A percentile compares a stretch with the other conserved stretches of the same genome.
Evolutionary conservation across 2,797 vertebrate species (phyloP).

Genomic region (Alauda arvensis): DNA sequence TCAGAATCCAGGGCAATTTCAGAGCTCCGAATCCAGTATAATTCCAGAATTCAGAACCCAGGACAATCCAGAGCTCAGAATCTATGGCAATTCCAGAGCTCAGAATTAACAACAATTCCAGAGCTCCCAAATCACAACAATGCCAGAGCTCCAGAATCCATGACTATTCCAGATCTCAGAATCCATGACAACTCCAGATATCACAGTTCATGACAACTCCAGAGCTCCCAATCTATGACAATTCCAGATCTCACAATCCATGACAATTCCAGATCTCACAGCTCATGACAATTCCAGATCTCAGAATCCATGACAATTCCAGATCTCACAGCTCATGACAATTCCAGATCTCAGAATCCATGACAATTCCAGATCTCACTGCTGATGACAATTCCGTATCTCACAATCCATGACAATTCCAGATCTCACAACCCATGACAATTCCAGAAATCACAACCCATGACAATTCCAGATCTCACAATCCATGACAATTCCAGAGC

Average conservation of each 20-base stretch:
- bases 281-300: background rate
- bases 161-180: too few relatives aligned
- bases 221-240: fast-evolving
- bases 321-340: fast-evolving
- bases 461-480: fast-evolving
- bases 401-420: background rate
- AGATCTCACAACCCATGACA: fast-evolving
- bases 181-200: too few relatives aligned
- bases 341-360: too few relatives aligned
- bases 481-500: background rate
- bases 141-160: background rate
- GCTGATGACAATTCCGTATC: fast-evolving
- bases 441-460: fast-evolving
- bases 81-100: background rate
- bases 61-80: background rate
- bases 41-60: background rate
- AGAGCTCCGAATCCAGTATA: background rate
- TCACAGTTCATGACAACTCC: fast-evolving
- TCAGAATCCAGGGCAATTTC: background rate
- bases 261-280: background rate
- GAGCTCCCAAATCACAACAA: too few relatives aligned
- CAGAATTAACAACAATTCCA: fast-evolving
- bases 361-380: fast-evolving
- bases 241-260: background rate
- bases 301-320: fast-evolving